Base-by-base conservation (phyloP, 2,888 invertebrate genomes). In the Xestoiulus laeticollis region DNA sequence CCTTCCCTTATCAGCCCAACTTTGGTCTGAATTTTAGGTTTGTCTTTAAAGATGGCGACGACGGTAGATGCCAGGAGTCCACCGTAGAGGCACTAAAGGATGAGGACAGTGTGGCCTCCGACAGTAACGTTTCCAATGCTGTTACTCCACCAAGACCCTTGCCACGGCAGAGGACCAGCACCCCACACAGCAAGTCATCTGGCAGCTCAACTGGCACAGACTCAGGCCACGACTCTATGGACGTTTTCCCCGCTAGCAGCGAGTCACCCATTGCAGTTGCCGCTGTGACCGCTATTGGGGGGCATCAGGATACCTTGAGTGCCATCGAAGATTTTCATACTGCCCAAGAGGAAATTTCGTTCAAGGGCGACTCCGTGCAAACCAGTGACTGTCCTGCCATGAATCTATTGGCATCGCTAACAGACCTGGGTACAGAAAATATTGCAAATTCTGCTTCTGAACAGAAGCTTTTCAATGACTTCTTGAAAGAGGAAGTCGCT, bases 11-110 rank as follows among this genome's bases (percentile, higher is more conserved):
- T 19, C 85, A 38, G 85, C 85, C 85, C 14, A 30, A 38, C 22
- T 85, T 43, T 38, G 43, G 43, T 85, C 43, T 85, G 33, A 85
- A 85, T 85, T 85, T 85, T 33, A 85, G 85, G 85, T 85, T 85
- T 33, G 85, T 85, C 12, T 85, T 85, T 85, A 85, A 38, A 33
- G 43, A 85, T 32, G 14, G 14, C 10, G 26, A 82, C 14, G 82
- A 82, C 6, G 82, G n/a, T 82, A 14, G 82, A n/a, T 82, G 82
- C 30, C 6, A 48, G 12, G 16, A 48, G 48, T 48, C 38, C 38
- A 38, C 38, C 3, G 6, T 6, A 6, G 38, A 5, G 6, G 38
- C 38, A 38, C 38, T 6, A 38, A 38, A 38, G 38, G 38, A 38
- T 12, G 48, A 48, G 48, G 48, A 48, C 16, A 16, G 48, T 16